These are phyloP conservation scores for Aphrocallistes beatrix DNA, from an alignment of 37 sponge, comb jelly and placozoan genomes.

Conservation along the genomic window DNA sequence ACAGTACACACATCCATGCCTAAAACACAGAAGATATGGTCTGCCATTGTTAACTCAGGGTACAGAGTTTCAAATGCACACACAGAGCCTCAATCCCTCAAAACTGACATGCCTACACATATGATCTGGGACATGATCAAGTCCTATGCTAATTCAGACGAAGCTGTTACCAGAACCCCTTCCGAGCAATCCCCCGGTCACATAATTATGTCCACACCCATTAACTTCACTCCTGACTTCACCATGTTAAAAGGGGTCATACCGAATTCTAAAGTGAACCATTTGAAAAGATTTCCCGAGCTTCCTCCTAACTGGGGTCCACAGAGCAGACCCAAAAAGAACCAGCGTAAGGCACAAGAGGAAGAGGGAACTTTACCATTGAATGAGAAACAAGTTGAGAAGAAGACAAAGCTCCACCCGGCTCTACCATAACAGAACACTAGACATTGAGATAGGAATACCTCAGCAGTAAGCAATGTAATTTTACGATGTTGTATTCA, in stretches of 20 bases:
- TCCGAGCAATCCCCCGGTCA: background rate
- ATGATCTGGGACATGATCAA: constrained; percentile 95
- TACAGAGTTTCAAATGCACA: constrained; percentile 80
- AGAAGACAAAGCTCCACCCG: background rate
- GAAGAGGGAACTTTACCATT: background rate
- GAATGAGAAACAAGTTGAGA: background rate
- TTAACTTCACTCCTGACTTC: constrained; percentile 40
- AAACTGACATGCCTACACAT: constrained; percentile 75
- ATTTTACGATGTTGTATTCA: no score
- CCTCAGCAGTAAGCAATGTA: no score
- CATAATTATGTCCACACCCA: background rate
- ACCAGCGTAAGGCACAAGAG: background rate
- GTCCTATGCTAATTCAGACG: constrained; percentile 49
- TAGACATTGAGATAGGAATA: no score
- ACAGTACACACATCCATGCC: constrained; percentile 65
- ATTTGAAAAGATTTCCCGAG: constrained; percentile 71
- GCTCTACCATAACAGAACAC: no score
- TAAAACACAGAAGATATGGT: constrained; percentile 67
- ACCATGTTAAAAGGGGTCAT: constrained; percentile 56
- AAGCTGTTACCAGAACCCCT: background rate
- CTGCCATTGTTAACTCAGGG: constrained; percentile 81
- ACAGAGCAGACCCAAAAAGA: constrained; percentile 79
- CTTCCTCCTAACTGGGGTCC: constrained; percentile 99
- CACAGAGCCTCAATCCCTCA: constrained; percentile 61
- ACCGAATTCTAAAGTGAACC: constrained; percentile 53